Evolutionary conservation across 2,888 invertebrate genomes (phyloP).

Genomic region (Neoscelio sp.): DNA sequence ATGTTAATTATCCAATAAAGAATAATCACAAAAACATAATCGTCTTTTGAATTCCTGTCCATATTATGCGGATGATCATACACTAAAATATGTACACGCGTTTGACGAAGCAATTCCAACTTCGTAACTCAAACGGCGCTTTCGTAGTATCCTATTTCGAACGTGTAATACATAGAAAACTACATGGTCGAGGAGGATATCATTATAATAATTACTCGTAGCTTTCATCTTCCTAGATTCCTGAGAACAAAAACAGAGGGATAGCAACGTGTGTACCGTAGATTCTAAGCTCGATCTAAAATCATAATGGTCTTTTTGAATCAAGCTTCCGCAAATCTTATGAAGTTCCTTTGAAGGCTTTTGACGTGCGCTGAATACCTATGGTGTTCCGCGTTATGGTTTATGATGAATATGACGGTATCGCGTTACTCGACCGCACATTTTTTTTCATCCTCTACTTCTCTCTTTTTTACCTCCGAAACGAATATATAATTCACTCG

Average conservation of each 20-base stretch:
- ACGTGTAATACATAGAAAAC: slow-evolving; percentile 57
- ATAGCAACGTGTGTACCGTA: slow-evolving; percentile 54
- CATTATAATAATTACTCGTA: slow-evolving; percentile 74
- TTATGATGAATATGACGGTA: slow-evolving; percentile 80
- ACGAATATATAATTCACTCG: slow-evolving; percentile 62
- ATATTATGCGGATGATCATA: slow-evolving; percentile 20
- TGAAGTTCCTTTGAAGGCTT: slow-evolving; percentile 77
- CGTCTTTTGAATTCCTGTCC: neutral
- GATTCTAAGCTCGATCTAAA: slow-evolving; percentile 69
- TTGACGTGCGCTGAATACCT: slow-evolving; percentile 77
- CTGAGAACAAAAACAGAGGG: slow-evolving; percentile 71
- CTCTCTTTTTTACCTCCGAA: slow-evolving; percentile 35
- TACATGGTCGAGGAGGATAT: slow-evolving; percentile 57
- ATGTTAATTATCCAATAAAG: too few species aligned
- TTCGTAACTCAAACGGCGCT: slow-evolving; percentile 48
- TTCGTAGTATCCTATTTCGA: slow-evolving; percentile 58
- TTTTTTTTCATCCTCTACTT: slow-evolving; percentile 51
- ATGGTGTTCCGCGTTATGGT: slow-evolving; percentile 78
- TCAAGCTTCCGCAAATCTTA: slow-evolving; percentile 76
- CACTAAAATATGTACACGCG: slow-evolving; percentile 9
- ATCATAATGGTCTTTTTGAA: slow-evolving; percentile 74
- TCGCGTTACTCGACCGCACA: slow-evolving; percentile 73
- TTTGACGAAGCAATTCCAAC: slow-evolving; percentile 55
- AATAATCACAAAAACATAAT: too few species aligned
- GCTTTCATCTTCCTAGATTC: slow-evolving; percentile 74